These are phyloP conservation scores for Saccostrea echinata DNA, from an alignment of 1,140 invertebrate species.

Conservation along the genomic window DNA sequence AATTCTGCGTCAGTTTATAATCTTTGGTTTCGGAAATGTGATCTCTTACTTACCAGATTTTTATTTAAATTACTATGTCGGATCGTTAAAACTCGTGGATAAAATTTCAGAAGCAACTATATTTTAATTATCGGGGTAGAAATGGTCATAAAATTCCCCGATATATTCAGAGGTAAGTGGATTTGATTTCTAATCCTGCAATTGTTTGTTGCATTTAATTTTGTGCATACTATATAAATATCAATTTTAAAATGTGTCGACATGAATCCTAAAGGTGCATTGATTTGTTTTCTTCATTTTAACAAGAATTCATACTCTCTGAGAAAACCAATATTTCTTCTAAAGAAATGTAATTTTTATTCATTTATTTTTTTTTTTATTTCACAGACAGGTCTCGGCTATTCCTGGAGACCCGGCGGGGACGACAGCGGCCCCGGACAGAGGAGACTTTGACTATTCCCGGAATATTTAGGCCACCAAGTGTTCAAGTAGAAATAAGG, in stretches of 20 bases:
- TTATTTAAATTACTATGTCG: slow-evolving; percentile 3
- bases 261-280: neutral
- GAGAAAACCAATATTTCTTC: too few relatives aligned
- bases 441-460: slow-evolving; percentile 18
- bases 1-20: slow-evolving; percentile 7
- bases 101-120: neutral
- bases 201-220: neutral
- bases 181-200: neutral
- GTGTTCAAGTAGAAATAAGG: slow-evolving; percentile 40
- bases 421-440: neutral
- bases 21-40: slow-evolving; percentile 6
- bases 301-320: neutral
- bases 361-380: neutral
- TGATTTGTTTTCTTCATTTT: neutral
- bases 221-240: neutral
- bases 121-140: neutral
- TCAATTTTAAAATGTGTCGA: too few relatives aligned
- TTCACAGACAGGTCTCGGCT: neutral
- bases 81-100: neutral
- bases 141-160: slow-evolving; percentile 28
- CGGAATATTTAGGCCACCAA: slow-evolving; percentile 26
- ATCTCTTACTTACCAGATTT: neutral
- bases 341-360: neutral
- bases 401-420: neutral
- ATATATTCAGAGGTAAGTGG: slow-evolving; percentile 14